Conservation (phyloP, 2,888 invertebrate species). For the Apamea crenata region DNA sequence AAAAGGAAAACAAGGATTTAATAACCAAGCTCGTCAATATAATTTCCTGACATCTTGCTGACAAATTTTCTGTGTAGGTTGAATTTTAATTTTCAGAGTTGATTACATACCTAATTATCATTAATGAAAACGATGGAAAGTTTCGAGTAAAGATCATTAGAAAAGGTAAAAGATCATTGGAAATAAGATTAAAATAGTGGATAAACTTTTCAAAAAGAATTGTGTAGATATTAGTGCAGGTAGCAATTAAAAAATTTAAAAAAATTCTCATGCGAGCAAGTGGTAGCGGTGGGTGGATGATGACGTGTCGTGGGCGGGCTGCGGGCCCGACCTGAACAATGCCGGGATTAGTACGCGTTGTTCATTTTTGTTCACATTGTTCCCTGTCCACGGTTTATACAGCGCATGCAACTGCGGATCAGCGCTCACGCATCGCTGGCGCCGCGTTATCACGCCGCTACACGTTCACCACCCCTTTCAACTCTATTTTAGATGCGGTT, state of each 20-base stretch:
- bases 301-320: constrained; percentile 59
- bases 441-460: constrained; percentile 82
- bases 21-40: constrained; percentile 35
- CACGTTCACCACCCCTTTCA: constrained; percentile 84
- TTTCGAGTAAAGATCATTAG: not conserved
- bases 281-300: constrained; percentile 70
- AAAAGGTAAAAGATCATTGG: not conserved
- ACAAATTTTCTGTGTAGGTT: not conserved
- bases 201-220: not conserved
- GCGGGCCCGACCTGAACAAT: constrained; percentile 73
- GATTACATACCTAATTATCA: not conserved
- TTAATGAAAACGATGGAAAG: not conserved
- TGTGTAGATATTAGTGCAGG: no score
- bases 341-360: constrained; percentile 84
- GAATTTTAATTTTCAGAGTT: not conserved
- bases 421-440: constrained; percentile 78
- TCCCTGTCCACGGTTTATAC: constrained; percentile 74
- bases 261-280: constrained; percentile 64
- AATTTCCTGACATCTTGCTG: constrained; percentile 10
- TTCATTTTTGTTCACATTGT: constrained; percentile 80
- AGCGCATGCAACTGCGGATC: constrained; percentile 78
- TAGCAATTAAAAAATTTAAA: constrained; percentile 17
- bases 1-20: constrained; percentile 72
- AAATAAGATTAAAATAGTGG: not conserved
- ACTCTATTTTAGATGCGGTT: constrained; percentile 80